Evolutionary conservation across 1,140 invertebrate genomes (phyloP), one percentile per base, ranked within the genome.

Genomic region (Drosophila littoralis): DNA sequence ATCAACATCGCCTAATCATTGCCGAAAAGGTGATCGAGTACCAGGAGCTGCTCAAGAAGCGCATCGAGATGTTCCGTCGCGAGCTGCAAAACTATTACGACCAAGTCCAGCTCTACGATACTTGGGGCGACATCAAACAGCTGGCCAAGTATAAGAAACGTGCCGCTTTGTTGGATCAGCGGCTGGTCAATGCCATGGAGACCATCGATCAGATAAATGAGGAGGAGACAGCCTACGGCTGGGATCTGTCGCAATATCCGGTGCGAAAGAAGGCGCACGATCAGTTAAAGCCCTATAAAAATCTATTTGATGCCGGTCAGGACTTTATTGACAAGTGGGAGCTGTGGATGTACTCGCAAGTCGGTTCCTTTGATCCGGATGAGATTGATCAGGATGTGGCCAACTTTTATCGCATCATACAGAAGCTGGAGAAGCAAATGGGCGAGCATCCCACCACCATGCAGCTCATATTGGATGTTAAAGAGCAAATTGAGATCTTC

Each of bases 141-240:
- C 94, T 99, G 45, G 94, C 95, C 32, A 95, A 96, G 76, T 99
- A 99, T 91, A 94, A 97, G 32, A 95, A 96, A 40, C 96, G 97
- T 65, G 96, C 97, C 1, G 94, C 94, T 9, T 93, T 94, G 42
- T 91, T 99, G 0, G 96, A 98, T 84, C 94, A 95, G 57, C 93
- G 94, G 64, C 92, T 96, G 71, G 86, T 94, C 0, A 81, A 81
- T 6, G 98, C 97, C 8, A 94, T 97, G 89, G 94, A 95, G 42
- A 96, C 94, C 75, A 98, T 98, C 65, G 96, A 98, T 83, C 94
- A 95, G 61, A 98, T 99, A 77, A 99, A 99, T 92, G 95, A 95
- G 86, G 98, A 99, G 91, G 98, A 99, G 92, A 94, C 95, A 69
- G 94, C 97, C 35, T 99, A 98, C 92, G 96, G 95, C 10, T 99